Conservation (phyloP, 2,797 vertebrate genomes). For the Danio jaintianensis region DNA sequence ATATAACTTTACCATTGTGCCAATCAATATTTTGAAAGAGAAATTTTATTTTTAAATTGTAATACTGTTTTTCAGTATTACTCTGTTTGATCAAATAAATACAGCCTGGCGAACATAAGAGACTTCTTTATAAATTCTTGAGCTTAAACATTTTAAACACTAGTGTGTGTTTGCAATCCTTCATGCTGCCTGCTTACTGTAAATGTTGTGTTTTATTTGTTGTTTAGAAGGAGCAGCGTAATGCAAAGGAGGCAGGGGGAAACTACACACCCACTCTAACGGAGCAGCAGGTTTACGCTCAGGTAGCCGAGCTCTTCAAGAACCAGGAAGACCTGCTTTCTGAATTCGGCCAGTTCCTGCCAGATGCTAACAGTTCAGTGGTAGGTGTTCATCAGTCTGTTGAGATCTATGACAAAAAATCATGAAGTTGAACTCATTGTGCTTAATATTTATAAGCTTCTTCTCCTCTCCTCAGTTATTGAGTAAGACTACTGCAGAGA, state of each 20-base stretch:
- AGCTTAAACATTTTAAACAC: too few relatives aligned
- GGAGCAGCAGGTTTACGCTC: slow-evolving; percentile 98
- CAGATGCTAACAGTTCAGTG: slow-evolving; percentile 96
- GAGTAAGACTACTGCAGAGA: slow-evolving; percentile 91
- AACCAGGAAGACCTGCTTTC: slow-evolving; percentile 98
- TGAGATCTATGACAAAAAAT: neutral
- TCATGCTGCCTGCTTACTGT: neutral
- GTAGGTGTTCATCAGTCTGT: slow-evolving; percentile 75
- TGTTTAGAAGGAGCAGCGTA: slow-evolving; percentile 95
- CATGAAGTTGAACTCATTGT: neutral
- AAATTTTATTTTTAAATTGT: too few relatives aligned
- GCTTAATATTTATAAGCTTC: neutral
- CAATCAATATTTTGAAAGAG: too few relatives aligned
- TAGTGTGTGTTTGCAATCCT: neutral
- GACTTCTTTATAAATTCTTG: too few relatives aligned
- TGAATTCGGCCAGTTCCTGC: slow-evolving; percentile 97
- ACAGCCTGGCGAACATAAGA: too few relatives aligned
- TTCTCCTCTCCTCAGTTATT: slow-evolving; percentile 80
- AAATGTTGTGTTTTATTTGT: slow-evolving; percentile 30
- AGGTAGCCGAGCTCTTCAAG: slow-evolving; percentile 97
- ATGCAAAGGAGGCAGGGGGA: slow-evolving; percentile 97
- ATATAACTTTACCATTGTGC: too few relatives aligned
- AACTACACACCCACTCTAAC: slow-evolving; percentile 96
- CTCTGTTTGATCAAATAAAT: too few relatives aligned
- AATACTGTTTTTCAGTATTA: too few relatives aligned